Evolutionary conservation across 2,797 vertebrate species (phyloP).

Genomic region (Helicolenus hilgendorfi): DNA sequence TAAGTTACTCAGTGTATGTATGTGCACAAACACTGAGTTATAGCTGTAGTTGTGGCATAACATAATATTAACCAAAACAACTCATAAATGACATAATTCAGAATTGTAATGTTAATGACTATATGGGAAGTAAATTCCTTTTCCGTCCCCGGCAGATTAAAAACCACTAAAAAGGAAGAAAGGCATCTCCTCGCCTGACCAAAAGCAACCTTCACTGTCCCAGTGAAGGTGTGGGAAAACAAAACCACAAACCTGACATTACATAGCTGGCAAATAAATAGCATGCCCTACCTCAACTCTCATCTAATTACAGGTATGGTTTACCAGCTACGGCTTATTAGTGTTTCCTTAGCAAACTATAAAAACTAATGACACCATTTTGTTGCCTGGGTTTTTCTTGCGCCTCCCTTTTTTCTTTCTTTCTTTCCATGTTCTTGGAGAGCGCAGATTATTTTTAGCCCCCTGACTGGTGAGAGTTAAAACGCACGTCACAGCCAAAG

Average conservation of each 20-base stretch:
- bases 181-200: slow-evolving; percentile 53
- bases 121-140: slow-evolving; percentile 17
- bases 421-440: slow-evolving; percentile 83
- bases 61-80: slow-evolving; percentile 14
- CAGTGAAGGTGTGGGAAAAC: slow-evolving; percentile 76
- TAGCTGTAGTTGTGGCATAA: neutral
- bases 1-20: slow-evolving; percentile 5
- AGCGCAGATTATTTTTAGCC: slow-evolving; percentile 82
- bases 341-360: slow-evolving; percentile 84
- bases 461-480: slow-evolving; percentile 66
- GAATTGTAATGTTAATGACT: neutral
- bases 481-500: slow-evolving; percentile 75
- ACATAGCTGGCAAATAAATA: slow-evolving; percentile 81
- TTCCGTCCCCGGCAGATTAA: slow-evolving; percentile 25
- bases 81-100: neutral
- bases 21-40: neutral
- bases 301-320: slow-evolving; percentile 85
- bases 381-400: slow-evolving; percentile 77
- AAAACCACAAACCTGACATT: slow-evolving; percentile 68
- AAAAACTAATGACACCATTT: slow-evolving; percentile 87
- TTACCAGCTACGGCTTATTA: slow-evolving; percentile 84
- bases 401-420: slow-evolving; percentile 67
- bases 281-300: slow-evolving; percentile 74
- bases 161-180: slow-evolving; percentile 42
- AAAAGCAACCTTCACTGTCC: slow-evolving; percentile 51